Evolutionary conservation across 2,113 vertebrate species (phyloP), one percentile per base, ranked within the genome.

Genomic region (Ploceus nigricollis): DNA sequence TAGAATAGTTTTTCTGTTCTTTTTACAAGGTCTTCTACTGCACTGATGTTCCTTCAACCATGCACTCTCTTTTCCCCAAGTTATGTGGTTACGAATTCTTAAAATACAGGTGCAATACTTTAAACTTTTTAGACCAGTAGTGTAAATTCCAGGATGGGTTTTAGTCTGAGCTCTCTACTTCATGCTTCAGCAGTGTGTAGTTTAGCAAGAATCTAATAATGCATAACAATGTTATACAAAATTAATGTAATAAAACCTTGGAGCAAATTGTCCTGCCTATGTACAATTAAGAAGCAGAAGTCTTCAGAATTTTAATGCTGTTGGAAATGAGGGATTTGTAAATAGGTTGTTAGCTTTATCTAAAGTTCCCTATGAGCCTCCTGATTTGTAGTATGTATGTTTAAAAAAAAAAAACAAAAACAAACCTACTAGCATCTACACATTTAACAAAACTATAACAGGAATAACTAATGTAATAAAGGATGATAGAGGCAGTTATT

Each of bases 231-330:
- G 76, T 94, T 94, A 85, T 82, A 92, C 44, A 96, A 94, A 96
- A 96, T 93, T 94, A 96, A 96, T 86, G 31, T 82, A 87, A 96
- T 94, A 95, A 97, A 95, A 89, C 76, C 76, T 63, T 90, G 92
- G 40, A 94, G 78, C 61, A 97, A 97, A 94, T 89, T 94, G 90
- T 82, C 78, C 77, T 95, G 68, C 50, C 71, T 95, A 45, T 89
- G 89, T 89, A 87, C 87, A 94, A 83, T 94, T 96, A 95, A 89
- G 84, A 95, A 94, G 69, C 48, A 95, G 69, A 40, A 90, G 71
- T 63, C 51, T 71, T 91, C 68, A 71, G 88, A 96, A 96, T 95
- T 76, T 57, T 91, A 94, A 90, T 94, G 57, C 54, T 88, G 31
- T 40, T 94, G 61, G 76, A 89, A 60, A 84, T 73, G 76, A 82